These are phyloP conservation scores for Drosophila kikkawai DNA, from an alignment of 1,140 invertebrate genomes.

Conservation along the genomic window DNA sequence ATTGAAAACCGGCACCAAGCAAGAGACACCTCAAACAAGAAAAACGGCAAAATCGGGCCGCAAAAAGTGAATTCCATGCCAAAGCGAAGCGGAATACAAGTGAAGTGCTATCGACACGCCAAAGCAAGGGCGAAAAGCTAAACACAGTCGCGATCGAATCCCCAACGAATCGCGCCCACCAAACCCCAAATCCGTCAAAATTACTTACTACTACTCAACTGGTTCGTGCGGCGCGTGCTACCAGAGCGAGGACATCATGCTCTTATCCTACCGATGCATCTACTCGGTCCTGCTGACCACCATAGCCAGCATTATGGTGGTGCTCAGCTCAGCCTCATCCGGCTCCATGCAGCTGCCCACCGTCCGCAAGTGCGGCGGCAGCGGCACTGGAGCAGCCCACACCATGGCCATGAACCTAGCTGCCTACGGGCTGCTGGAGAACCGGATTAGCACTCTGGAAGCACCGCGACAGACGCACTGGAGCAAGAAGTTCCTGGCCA, in stretches of 20 bases:
- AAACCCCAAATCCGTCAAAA: slow-evolving; percentile 55
- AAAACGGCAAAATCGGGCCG: slow-evolving; percentile 59
- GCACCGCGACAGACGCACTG: slow-evolving; percentile 68
- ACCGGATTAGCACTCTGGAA: slow-evolving; percentile 68
- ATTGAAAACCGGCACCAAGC: slow-evolving; percentile 54
- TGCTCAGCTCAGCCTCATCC: slow-evolving; percentile 62
- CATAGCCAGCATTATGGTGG: slow-evolving; percentile 78
- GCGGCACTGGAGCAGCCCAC: slow-evolving; percentile 31
- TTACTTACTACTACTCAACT: slow-evolving; percentile 55
- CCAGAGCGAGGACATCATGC: slow-evolving; percentile 76
- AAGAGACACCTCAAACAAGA: slow-evolving; percentile 47
- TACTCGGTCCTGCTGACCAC: slow-evolving; percentile 70
- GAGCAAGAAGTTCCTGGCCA: slow-evolving; percentile 77
- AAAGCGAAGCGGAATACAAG: slow-evolving; percentile 68
- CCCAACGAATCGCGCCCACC: slow-evolving; percentile 27
- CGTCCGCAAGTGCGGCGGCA: slow-evolving; percentile 60
- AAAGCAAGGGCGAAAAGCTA: slow-evolving; percentile 59
- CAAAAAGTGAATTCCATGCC: slow-evolving; percentile 69
- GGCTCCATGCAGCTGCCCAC: slow-evolving; percentile 56
- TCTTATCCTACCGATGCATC: slow-evolving; percentile 70
- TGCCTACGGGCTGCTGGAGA: slow-evolving; percentile 68
- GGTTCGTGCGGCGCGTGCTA: slow-evolving; percentile 74
- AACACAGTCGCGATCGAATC: slow-evolving; percentile 19
- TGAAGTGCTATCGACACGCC: slow-evolving; percentile 74
- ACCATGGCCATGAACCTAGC: slow-evolving; percentile 64